phyloP scores from a whole-genome alignment of 37 sponge, comb jelly and placozoan species.

The Agelas oroides region DNA sequence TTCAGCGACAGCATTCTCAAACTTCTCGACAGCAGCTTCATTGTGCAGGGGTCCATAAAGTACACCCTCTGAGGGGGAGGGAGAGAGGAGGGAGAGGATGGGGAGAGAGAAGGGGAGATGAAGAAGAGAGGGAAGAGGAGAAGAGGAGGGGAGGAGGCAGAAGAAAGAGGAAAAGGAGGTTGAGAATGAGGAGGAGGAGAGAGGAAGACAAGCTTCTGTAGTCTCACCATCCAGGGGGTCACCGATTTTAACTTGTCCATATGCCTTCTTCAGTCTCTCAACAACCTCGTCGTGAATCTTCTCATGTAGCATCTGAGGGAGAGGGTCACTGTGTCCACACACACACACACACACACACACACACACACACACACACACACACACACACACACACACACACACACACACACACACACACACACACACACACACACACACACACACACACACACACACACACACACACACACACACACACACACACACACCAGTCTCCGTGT shows the following conservation, averaged over 20 bases:
- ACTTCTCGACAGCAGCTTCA: constrained; percentile 79
- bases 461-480: constrained; percentile 15
- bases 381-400: background rate
- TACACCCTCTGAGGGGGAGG: constrained; percentile 73
- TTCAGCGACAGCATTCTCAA: constrained; percentile 78
- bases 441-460: no score
- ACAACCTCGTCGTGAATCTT: constrained; percentile 91
- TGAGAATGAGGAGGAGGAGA: background rate
- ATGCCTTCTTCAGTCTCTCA: constrained; percentile 90
- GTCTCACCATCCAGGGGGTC: constrained; percentile 89
- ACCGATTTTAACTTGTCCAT: constrained; percentile 90
- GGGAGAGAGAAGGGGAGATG: background rate
- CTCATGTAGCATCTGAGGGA: constrained; percentile 83
- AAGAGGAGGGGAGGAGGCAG: background rate
- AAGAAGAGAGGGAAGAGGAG: background rate
- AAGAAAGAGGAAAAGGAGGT: background rate
- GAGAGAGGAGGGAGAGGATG: background rate
- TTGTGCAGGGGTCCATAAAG: constrained; percentile 95
- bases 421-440: constrained; percentile 31
- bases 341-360: no score
- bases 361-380: background rate
- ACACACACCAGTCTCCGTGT: constrained; percentile 89
- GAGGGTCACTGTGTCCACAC: no score
- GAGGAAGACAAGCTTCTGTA: background rate
- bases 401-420: constrained; percentile 10